Evolutionary conservation across 1,140 invertebrate genomes (phyloP).

Genomic region (Euwallacea similis): DNA sequence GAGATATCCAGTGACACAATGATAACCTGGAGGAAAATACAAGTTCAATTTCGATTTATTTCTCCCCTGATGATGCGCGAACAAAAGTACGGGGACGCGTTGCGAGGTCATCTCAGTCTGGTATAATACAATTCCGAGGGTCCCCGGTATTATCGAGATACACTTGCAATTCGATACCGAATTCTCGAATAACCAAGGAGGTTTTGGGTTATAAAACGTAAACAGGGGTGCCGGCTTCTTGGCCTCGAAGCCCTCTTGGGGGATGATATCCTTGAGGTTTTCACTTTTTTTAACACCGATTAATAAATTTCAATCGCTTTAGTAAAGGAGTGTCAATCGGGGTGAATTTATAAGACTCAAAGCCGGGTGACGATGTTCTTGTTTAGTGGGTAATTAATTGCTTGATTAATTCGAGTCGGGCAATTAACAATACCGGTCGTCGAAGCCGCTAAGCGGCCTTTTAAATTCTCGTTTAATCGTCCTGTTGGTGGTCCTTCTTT

Average conservation of each 20-base stretch:
- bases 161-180: slow-evolving; percentile 27
- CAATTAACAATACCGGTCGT: not conserved
- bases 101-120: slow-evolving; percentile 22
- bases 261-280: slow-evolving; percentile 5
- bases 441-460: not conserved
- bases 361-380: slow-evolving; percentile 14
- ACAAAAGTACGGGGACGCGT: slow-evolving; percentile 24
- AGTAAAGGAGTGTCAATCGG: not conserved
- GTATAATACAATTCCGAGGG: slow-evolving; percentile 25
- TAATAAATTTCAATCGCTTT: no score
- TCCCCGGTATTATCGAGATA: slow-evolving; percentile 31
- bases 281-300: no score
- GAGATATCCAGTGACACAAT: slow-evolving; percentile 26
- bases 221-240: slow-evolving; percentile 25
- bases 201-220: slow-evolving; percentile 23
- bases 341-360: slow-evolving; percentile 4
- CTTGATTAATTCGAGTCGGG: slow-evolving; percentile 10
- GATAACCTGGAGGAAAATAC: slow-evolving; percentile 26
- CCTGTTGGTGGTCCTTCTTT: not conserved
- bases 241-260: slow-evolving; percentile 3
- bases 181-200: slow-evolving; percentile 17
- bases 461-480: not conserved
- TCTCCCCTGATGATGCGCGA: slow-evolving; percentile 17
- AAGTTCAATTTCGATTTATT: slow-evolving; percentile 37
- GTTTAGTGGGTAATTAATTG: slow-evolving; percentile 15